Conservation (phyloP, 2,888 invertebrate species). For the Crepidodera aurea region DNA sequence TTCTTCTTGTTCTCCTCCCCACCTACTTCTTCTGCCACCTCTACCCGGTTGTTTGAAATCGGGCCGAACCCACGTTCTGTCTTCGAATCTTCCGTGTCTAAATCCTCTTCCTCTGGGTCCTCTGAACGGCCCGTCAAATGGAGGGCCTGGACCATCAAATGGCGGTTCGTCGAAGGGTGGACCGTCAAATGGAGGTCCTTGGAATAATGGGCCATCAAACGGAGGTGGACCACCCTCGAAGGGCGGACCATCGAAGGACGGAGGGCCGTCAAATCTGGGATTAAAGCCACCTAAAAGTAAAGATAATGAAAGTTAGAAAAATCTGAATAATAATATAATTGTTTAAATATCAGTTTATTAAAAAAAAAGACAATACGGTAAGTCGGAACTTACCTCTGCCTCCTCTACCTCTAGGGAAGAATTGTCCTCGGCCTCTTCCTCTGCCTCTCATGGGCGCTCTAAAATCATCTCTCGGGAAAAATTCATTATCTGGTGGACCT, state of each 20-base stretch:
- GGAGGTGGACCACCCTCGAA: slow-evolving; percentile 37
- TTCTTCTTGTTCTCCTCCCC: slow-evolving; percentile 35
- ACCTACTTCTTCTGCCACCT: slow-evolving; percentile 39
- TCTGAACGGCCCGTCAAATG: slow-evolving; percentile 52
- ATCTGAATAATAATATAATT: not conserved
- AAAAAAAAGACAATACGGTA: not conserved
- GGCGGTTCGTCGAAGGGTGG: slow-evolving; percentile 52
- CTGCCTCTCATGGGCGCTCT: slow-evolving; percentile 48
- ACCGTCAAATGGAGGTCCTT: slow-evolving; percentile 51
- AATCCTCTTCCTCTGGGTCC: slow-evolving; percentile 36
- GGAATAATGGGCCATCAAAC: slow-evolving; percentile 48
- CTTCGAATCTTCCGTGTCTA: slow-evolving; percentile 42
- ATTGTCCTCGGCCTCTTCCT: slow-evolving; percentile 26
- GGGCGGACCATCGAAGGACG: slow-evolving; percentile 42
- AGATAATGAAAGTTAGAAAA: not conserved
- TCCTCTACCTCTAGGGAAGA: slow-evolving; percentile 32
- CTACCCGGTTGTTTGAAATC: slow-evolving; percentile 8
- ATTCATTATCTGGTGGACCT: slow-evolving; percentile 44
- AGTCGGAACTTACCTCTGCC: slow-evolving; percentile 28
- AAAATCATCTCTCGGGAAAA: slow-evolving; percentile 48
- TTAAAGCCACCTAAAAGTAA: slow-evolving; percentile 27
- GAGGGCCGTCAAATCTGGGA: slow-evolving; percentile 33
- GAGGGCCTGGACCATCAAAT: slow-evolving; percentile 43
- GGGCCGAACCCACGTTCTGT: slow-evolving; percentile 48
- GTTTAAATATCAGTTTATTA: not conserved